phyloP scores from a whole-genome alignment of 2,888 invertebrate genomes.

The Pristionchus arcanus region DNA sequence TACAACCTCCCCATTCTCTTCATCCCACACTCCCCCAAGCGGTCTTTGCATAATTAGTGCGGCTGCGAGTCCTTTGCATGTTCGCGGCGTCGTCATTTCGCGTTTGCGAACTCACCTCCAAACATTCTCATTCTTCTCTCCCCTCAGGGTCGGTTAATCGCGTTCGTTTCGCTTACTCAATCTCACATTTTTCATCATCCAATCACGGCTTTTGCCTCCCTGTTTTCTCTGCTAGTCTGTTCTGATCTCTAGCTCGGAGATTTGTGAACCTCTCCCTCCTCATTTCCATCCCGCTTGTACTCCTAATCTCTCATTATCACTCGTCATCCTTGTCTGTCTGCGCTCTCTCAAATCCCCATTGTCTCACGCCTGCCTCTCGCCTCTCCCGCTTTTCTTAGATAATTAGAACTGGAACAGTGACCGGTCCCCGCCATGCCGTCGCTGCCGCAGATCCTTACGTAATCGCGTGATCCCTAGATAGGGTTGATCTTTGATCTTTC shows the following conservation, averaged over 20 bases:
- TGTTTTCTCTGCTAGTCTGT: background rate
- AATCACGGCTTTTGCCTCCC: background rate
- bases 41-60: conserved; percentile 17
- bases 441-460: background rate
- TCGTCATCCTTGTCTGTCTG: conserved; percentile 25
- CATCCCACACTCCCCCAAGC: background rate
- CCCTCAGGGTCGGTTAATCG: conserved; percentile 9
- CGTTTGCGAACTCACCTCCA: background rate
- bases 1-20: background rate
- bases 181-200: background rate
- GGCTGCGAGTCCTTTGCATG: background rate
- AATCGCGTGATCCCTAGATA: background rate
- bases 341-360: background rate
- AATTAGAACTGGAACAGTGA: conserved; percentile 54
- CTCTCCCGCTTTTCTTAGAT: background rate
- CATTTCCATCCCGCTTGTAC: background rate
- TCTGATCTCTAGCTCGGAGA: background rate
- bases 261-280: too few relatives aligned
- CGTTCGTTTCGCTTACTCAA: conserved; percentile 2
- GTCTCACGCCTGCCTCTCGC: background rate
- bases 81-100: background rate
- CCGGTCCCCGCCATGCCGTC: conserved; percentile 1
- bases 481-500: background rate
- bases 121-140: background rate
- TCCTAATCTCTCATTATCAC: conserved; percentile 27